Evolutionary conservation across 2,888 invertebrate species (phyloP).

Genomic region (Chydorus sphaericus): DNA sequence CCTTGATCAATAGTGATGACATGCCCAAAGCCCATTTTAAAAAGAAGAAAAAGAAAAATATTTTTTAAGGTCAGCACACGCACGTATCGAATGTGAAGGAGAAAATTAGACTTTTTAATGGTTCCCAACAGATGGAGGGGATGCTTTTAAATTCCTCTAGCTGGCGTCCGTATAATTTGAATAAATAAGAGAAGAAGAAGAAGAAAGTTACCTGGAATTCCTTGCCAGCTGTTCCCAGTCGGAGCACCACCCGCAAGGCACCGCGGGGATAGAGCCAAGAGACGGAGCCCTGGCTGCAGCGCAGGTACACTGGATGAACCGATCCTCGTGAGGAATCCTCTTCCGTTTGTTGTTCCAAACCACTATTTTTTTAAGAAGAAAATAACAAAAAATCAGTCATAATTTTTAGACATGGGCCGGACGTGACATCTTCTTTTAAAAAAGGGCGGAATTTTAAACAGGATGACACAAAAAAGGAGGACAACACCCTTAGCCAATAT

Average conservation of each 20-base stretch:
- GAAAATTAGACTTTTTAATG: constrained; percentile 30
- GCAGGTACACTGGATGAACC: constrained; percentile 47
- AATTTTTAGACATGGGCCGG: too few species aligned
- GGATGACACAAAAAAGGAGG: too few species aligned
- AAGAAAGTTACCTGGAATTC: constrained; percentile 17
- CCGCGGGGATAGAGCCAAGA: constrained; percentile 63
- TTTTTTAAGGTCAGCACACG: neutral
- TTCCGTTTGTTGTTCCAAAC: constrained; percentile 15
- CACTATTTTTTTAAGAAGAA: constrained; percentile 13
- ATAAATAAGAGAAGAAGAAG: neutral
- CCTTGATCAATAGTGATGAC: constrained; percentile 31
- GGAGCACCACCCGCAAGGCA: constrained; percentile 50
- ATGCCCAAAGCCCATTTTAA: neutral
- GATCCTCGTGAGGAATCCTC: constrained; percentile 25
- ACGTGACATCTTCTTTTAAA: too few species aligned
- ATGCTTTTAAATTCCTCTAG: neutral
- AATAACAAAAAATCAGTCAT: neutral
- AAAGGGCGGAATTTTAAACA: too few species aligned
- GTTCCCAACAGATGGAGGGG: constrained; percentile 32
- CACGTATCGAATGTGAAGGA: neutral
- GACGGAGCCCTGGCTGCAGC: constrained; percentile 54
- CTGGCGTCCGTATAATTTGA: neutral
- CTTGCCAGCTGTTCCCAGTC: constrained; percentile 33
- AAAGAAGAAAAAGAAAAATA: neutral
- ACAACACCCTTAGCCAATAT: too few species aligned